A percentile compares a stretch with the other conserved stretches of the same genome.
These are phyloP conservation scores for Andrena camellia DNA, from an alignment of 2,888 invertebrate species.

Conservation along the genomic window DNA sequence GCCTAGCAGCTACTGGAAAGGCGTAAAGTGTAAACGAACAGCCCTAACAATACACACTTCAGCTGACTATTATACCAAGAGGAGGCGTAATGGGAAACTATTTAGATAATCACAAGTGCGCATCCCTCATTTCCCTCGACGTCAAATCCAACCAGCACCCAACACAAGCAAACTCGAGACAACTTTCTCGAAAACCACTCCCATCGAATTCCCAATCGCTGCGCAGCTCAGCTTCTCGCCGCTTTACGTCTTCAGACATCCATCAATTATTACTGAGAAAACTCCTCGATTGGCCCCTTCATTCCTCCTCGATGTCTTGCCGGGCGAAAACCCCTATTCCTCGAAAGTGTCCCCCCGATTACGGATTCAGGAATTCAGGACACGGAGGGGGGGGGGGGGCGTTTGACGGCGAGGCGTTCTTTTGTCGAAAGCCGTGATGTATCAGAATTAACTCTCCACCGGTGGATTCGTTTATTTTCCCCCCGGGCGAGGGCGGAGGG, in stretches of 20 bases:
- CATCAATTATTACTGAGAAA: no score
- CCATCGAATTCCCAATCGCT: no score
- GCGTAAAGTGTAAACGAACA: background rate
- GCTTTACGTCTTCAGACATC: no score
- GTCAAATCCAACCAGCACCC: no score
- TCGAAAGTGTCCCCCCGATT: constrained; percentile 13
- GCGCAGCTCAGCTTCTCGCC: no score
- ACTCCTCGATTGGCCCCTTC: no score
- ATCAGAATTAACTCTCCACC: constrained; percentile 36
- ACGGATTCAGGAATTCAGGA: constrained; percentile 35
- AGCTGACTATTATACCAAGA: background rate
- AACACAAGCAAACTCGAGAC: no score
- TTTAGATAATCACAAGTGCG: no score
- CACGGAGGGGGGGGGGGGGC: constrained; percentile 3
- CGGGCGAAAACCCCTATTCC: background rate
- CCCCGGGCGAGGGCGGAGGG: background rate
- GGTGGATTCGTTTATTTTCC: constrained; percentile 28
- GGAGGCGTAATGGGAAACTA: background rate
- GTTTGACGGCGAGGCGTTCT: constrained; percentile 7
- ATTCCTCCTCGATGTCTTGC: no score
- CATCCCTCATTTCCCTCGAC: no score
- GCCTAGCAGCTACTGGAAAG: background rate
- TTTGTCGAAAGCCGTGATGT: constrained; percentile 33
- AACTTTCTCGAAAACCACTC: no score
- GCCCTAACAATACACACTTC: background rate